Evolutionary conservation across 1,140 invertebrate species (phyloP).

Genomic region (Sitophilus oryzae): DNA sequence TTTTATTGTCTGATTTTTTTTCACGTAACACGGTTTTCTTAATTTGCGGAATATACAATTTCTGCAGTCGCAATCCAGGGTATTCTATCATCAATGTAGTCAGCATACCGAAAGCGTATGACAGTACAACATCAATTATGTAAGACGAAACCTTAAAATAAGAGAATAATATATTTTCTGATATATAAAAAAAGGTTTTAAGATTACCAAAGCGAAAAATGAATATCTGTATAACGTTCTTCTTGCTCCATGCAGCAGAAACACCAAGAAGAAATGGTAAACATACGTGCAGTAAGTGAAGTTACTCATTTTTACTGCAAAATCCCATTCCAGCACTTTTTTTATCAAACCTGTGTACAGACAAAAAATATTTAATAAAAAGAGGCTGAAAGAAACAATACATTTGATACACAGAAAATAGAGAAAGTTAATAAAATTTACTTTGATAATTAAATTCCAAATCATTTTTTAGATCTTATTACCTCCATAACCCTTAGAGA

Average conservation of each 20-base stretch:
- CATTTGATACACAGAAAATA: no score
- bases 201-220: background rate
- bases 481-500: conserved; percentile 14
- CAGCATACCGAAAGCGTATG: background rate
- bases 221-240: background rate
- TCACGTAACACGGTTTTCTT: no score
- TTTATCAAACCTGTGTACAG: conserved; percentile 2
- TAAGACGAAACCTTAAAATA: background rate
- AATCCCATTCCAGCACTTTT: background rate
- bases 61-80: background rate
- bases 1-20: no score
- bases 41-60: background rate
- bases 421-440: no score
- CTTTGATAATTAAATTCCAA: conserved; percentile 4
- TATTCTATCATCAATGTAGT: background rate
- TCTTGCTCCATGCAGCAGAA: background rate
- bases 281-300: conserved; percentile 10
- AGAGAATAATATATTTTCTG: no score
- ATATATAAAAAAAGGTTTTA: no score
- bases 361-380: background rate
- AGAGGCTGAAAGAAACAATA: no score
- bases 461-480: background rate
- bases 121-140: background rate
- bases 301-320: conserved; percentile 3
- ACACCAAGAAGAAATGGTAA: background rate